Base-by-base conservation (phyloP, 2,797 vertebrate species). In the Heterohyrax brucei region DNA sequence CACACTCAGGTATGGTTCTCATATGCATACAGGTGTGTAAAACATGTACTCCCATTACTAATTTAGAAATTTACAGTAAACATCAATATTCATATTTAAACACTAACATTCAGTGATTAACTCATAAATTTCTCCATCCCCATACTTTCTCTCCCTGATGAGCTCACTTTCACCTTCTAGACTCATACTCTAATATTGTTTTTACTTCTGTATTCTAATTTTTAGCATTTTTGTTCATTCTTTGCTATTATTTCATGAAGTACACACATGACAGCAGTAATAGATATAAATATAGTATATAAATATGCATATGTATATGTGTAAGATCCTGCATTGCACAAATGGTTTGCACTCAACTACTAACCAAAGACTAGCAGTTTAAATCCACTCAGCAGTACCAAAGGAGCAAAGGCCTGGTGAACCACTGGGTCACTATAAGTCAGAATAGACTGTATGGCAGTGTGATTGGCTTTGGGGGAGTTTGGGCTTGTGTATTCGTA, bases 71-170 rank as follows among this genome's bases (percentile, higher is more conserved):
- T 76, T 46, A 79, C 10, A 12, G 16, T 75, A 89, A 93, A 95
- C 75, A 61, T 68, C 48, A 94, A 73, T 5, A 70, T 96, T 93
- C 46, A n/a, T 89, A 68, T 72, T 94, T 93, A 91, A 95, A 76
- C n/a, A 59, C n/a, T 53, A 87, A 64, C 5, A 86, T 50, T 26
- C 85, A 92, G 10, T 44, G 26, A 81, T 50, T 72, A 21, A 66
- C 44, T 86, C 75, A 90, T 24, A 16, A 61, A 73, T 68, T 50
- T 46, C 19, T 75, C 94, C 61, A 79, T 77, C 70, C 77, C 50
- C 73, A 81, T 46, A 7, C 0, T 18, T 30, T 66, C 24, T 70
- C 18, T 62, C 62, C 26, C 24, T 92, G 78, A 91, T 39, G 76
- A 68, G 48, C 7, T 78, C 77, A 88, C 8, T 61, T 53, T 93